Conservation (phyloP, 2,797 vertebrate species). For the Holocentrus rufus region DNA sequence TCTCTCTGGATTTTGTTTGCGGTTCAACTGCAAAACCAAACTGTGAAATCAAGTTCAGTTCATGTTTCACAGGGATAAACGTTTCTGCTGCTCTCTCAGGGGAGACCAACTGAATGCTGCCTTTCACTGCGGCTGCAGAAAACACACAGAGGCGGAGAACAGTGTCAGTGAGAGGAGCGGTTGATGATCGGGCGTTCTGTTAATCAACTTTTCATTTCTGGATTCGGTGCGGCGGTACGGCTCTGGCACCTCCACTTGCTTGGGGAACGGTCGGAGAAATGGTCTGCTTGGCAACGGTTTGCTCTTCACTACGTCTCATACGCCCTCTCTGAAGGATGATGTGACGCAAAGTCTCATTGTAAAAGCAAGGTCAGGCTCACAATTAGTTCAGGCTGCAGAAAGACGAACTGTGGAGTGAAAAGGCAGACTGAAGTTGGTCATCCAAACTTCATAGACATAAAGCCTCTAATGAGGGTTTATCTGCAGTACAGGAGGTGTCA, state of each 20-base stretch:
- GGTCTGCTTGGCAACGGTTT: not conserved
- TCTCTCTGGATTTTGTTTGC: conserved; percentile 6
- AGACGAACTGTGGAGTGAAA: conserved; percentile 37
- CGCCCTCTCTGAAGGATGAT: conserved; percentile 38
- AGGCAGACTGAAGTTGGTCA: not conserved
- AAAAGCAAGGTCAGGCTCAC: conserved; percentile 46
- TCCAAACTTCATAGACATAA: conserved; percentile 24
- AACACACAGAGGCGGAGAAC: not conserved
- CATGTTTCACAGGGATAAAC: not conserved
- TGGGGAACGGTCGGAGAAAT: not conserved
- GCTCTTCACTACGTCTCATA: conserved; percentile 15
- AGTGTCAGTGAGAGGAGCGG: no score
- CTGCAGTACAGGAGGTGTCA: conserved; percentile 43
- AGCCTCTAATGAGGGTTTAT: conserved; percentile 42
- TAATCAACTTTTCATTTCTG: no score
- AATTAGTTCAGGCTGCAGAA: conserved; percentile 52
- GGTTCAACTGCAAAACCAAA: conserved; percentile 25
- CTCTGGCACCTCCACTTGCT: conserved; percentile 13
- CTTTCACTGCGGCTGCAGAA: not conserved
- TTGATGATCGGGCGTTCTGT: no score
- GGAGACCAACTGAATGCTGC: not conserved
- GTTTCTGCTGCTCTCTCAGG: not conserved
- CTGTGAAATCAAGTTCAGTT: conserved; percentile 21
- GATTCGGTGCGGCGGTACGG: not conserved
- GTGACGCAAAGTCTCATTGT: not conserved